Conservation (phyloP, 2,797 vertebrate genomes). For the Myripristis murdjan region DNA sequence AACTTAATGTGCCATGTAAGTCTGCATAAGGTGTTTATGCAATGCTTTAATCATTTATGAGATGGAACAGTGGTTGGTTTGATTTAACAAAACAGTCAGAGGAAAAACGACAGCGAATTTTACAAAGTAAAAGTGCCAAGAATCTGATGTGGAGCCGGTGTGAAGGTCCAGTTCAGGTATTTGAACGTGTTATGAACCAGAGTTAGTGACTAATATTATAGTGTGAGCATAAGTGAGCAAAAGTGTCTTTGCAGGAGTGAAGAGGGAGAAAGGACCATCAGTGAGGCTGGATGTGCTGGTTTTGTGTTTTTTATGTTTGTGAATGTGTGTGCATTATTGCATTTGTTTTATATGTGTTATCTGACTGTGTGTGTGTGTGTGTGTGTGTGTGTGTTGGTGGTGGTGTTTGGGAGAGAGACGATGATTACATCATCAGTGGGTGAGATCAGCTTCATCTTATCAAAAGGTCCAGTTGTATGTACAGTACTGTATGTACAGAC, state of each 20-base stretch:
- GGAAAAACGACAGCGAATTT: too few species aligned
- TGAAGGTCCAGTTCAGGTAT: slow-evolving; percentile 10
- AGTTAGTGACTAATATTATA: slow-evolving; percentile 32
- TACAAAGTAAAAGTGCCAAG: too few species aligned
- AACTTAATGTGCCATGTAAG: slow-evolving; percentile 27
- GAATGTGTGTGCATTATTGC: slow-evolving; percentile 62
- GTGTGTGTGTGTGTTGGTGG: too few species aligned
- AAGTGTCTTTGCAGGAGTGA: slow-evolving; percentile 58
- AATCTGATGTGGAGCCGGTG: too few species aligned
- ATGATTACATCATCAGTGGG: slow-evolving; percentile 45
- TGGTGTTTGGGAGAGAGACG: slow-evolving; percentile 17
- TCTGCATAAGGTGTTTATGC: neutral
- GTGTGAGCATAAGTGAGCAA: slow-evolving; percentile 48
- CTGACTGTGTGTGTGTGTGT: slow-evolving; percentile 50
- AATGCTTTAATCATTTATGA: slow-evolving; percentile 4
- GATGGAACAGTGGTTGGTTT: too few species aligned
- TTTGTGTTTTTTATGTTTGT: slow-evolving; percentile 34
- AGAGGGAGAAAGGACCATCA: slow-evolving; percentile 47
- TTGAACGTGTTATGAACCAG: slow-evolving; percentile 27
- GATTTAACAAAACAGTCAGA: too few species aligned
- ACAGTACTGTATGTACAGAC: neutral
- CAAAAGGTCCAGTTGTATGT: slow-evolving; percentile 33
- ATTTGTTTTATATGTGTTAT: slow-evolving; percentile 27
- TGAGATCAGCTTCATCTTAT: slow-evolving; percentile 52
- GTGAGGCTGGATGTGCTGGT: slow-evolving; percentile 64